Percentiles rank a stretch among this genome's conserved stretches.
Evolutionary conservation across 2,113 vertebrate genomes (phyloP).

Genomic region (Plectropomus leopardus): DNA sequence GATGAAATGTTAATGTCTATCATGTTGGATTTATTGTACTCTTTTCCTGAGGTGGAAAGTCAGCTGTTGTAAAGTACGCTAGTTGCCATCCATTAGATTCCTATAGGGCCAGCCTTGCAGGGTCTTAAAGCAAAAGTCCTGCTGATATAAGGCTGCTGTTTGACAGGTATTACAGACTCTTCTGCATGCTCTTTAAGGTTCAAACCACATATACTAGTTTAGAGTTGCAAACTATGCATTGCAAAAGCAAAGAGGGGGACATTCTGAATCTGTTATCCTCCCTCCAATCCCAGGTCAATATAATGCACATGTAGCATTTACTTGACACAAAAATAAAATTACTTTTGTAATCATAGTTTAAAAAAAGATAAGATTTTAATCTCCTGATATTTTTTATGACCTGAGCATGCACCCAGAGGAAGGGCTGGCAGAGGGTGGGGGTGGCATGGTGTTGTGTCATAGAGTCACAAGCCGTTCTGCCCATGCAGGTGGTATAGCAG

Average conservation of each 20-base stretch:
- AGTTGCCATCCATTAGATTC: constrained; percentile 76
- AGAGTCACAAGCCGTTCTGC: constrained; percentile 34
- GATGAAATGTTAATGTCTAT: constrained; percentile 76
- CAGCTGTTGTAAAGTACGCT: constrained; percentile 78
- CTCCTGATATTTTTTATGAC: constrained; percentile 74
- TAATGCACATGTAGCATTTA: constrained; percentile 82
- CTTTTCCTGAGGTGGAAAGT: constrained; percentile 70
- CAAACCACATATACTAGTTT: constrained; percentile 78
- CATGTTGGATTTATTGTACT: constrained; percentile 74
- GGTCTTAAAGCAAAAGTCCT: constrained; percentile 67
- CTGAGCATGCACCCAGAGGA: constrained; percentile 76
- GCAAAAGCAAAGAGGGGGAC: constrained; percentile 75
- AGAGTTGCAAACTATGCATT: constrained; percentile 85
- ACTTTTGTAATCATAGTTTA: constrained; percentile 77
- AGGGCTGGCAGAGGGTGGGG: constrained; percentile 42
- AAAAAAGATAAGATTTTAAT: constrained; percentile 58
- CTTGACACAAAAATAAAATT: constrained; percentile 67
- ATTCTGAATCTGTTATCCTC: constrained; percentile 49
- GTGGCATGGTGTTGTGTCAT: constrained; percentile 22
- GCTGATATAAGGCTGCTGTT: constrained; percentile 63
- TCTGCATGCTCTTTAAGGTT: constrained; percentile 83
- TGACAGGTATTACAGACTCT: constrained; percentile 77
- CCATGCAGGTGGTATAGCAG: constrained; percentile 57
- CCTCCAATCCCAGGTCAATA: constrained; percentile 71
- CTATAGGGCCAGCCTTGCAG: constrained; percentile 71